Conservation (phyloP, 2,113 vertebrate species). For the Columba livia region DNA sequence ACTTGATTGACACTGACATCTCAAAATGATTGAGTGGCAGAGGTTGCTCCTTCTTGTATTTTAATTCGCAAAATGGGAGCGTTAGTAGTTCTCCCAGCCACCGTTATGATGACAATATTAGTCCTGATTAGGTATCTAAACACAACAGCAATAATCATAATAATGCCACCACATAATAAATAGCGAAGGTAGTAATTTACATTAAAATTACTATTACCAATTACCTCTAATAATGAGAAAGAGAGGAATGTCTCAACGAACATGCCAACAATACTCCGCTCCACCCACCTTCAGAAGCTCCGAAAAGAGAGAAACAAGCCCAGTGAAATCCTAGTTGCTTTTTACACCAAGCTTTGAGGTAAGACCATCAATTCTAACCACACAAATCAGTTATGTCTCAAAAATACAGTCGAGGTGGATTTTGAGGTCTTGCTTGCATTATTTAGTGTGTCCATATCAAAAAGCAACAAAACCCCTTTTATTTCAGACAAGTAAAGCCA, state of each 20-base stretch:
- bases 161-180: not conserved
- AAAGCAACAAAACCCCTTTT: not conserved
- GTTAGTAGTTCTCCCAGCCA: not conserved
- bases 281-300: not conserved
- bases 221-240: not conserved
- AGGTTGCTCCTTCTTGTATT: not conserved
- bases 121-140: not conserved
- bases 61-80: not conserved
- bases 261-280: not conserved
- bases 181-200: not conserved
- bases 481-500: not conserved
- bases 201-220: not conserved
- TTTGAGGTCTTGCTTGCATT: not conserved
- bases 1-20: not conserved
- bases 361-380: not conserved
- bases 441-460: not conserved
- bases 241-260: not conserved
- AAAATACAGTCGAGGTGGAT: not conserved
- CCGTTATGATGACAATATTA: not conserved
- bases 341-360: not conserved
- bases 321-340: not conserved
- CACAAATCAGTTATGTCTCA: not conserved
- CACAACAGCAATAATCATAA: not conserved
- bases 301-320: not conserved
- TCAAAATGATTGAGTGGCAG: not conserved